phyloP scores from a whole-genome alignment of 1,140 invertebrate species.

The Cydia splendana region DNA sequence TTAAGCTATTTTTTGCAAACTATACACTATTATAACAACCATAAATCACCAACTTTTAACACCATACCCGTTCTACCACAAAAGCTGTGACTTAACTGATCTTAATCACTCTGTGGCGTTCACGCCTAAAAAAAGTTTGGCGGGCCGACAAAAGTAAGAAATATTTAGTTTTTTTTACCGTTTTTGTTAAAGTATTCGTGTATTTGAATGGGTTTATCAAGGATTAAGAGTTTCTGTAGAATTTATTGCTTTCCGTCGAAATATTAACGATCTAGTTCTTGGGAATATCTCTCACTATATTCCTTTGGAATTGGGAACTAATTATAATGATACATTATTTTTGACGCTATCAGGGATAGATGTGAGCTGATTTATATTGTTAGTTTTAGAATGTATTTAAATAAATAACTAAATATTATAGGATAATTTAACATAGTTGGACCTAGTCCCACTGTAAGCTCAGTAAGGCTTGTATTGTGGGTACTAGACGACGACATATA shows the following conservation, averaged over 20 bases:
- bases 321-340: constrained; percentile 4
- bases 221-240: constrained; percentile 27
- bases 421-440: too few species aligned
- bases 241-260: constrained; percentile 18
- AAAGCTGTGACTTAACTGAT: neutral
- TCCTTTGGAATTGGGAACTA: neutral
- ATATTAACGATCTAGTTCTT: constrained; percentile 20
- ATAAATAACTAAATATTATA: too few species aligned
- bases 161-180: constrained; percentile 38
- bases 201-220: constrained; percentile 45
- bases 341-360: neutral
- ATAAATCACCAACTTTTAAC: constrained; percentile 3
- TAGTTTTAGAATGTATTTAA: too few species aligned
- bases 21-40: neutral
- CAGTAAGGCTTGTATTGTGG: too few species aligned
- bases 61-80: neutral
- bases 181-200: constrained; percentile 39
- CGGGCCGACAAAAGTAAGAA: constrained; percentile 41
- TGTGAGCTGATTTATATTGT: neutral
- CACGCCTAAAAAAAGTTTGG: constrained; percentile 49
- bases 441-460: too few species aligned
- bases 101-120: constrained; percentile 36
- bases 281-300: constrained; percentile 10
- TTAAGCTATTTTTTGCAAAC: neutral
- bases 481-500: too few species aligned